A percentile compares a stretch with the other conserved stretches of the same genome.
Evolutionary conservation across 1,140 invertebrate species (phyloP).

Genomic region (Magallana gigas): DNA sequence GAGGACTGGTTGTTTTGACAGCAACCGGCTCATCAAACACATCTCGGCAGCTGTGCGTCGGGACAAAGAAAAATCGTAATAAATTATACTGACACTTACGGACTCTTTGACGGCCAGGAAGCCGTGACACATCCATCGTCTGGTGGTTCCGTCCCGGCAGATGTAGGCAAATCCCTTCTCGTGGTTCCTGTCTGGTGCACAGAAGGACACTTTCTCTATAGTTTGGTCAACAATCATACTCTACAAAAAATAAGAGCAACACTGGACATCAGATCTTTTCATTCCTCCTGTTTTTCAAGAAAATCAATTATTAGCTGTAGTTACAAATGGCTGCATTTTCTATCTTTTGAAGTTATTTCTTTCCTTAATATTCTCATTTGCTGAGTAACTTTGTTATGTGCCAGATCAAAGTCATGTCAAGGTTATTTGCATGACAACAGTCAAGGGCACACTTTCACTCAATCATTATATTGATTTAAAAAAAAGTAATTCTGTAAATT

Average conservation of each 20-base stretch:
- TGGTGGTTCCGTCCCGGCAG: slow-evolving; percentile 89
- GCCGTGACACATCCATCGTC: slow-evolving; percentile 99
- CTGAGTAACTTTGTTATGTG: too few relatives aligned
- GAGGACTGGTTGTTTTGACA: slow-evolving; percentile 19
- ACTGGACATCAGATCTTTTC: too few relatives aligned
- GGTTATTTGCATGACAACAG: too few relatives aligned
- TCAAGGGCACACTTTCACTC: too few relatives aligned
- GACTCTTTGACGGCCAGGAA: slow-evolving; percentile 97
- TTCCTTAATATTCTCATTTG: too few relatives aligned
- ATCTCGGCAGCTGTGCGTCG: slow-evolving; percentile 28
- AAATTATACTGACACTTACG: slow-evolving; percentile 80
- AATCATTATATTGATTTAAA: too few relatives aligned
- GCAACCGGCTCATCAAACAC: slow-evolving; percentile 8
- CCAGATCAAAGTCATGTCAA: too few relatives aligned
- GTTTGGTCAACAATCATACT: slow-evolving; percentile 99
- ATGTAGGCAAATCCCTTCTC: slow-evolving; percentile 98
- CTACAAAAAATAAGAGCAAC: slow-evolving; percentile 66
- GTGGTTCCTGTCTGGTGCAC: slow-evolving; percentile 98
- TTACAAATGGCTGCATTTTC: too few relatives aligned
- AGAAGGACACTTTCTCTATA: slow-evolving; percentile 99
- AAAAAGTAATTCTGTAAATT: too few relatives aligned
- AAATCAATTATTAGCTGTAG: too few relatives aligned
- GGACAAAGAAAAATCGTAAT: slow-evolving; percentile 4
- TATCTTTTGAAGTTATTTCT: too few relatives aligned
- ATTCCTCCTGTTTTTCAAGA: too few relatives aligned